Evolutionary conservation across 2,113 vertebrate genomes (phyloP).

Genomic region (Scatophagus argus): DNA sequence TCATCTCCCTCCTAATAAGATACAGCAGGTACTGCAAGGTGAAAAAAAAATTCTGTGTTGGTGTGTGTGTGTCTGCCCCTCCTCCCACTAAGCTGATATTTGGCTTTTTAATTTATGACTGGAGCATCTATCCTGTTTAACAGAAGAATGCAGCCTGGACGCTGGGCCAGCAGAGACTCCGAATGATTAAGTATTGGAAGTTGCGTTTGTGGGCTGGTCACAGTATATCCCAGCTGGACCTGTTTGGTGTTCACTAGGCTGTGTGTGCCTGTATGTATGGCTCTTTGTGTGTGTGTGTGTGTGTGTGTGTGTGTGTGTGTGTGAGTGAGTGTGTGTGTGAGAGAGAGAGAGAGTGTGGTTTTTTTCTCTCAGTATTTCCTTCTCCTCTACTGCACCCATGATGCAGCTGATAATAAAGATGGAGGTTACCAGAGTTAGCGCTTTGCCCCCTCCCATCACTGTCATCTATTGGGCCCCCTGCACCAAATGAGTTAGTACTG

Average conservation of each 20-base stretch:
- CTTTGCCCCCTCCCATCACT: neutral
- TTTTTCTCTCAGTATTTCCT: constrained; percentile 37
- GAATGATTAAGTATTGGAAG: constrained; percentile 36
- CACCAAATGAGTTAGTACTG: constrained; percentile 35
- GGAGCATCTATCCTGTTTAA: constrained; percentile 40
- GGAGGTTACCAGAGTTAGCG: constrained; percentile 47
- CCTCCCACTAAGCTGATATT: constrained; percentile 17
- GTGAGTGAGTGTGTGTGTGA: constrained; percentile 23
- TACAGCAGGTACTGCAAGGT: constrained; percentile 9
- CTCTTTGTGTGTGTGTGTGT: constrained; percentile 37
- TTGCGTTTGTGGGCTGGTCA: neutral
- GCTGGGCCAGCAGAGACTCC: constrained; percentile 3
- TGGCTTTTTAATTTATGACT: constrained; percentile 28
- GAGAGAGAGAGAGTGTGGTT: constrained; percentile 24
- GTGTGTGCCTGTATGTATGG: neutral
- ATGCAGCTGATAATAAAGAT: constrained; percentile 69
- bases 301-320: constrained; percentile 31
- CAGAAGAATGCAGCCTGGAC: constrained; percentile 16
- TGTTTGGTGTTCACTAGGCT: neutral
- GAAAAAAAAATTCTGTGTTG: neutral
- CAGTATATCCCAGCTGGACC: neutral
- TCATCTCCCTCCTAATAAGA: constrained; percentile 5
- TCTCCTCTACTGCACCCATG: constrained; percentile 32
- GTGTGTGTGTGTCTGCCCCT: constrained; percentile 3
- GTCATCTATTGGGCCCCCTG: constrained; percentile 23